Percentiles rank a stretch among this genome's conserved stretches.
Conservation (phyloP, 2,888 invertebrate species). For the Fissipunctia ypsillon region DNA sequence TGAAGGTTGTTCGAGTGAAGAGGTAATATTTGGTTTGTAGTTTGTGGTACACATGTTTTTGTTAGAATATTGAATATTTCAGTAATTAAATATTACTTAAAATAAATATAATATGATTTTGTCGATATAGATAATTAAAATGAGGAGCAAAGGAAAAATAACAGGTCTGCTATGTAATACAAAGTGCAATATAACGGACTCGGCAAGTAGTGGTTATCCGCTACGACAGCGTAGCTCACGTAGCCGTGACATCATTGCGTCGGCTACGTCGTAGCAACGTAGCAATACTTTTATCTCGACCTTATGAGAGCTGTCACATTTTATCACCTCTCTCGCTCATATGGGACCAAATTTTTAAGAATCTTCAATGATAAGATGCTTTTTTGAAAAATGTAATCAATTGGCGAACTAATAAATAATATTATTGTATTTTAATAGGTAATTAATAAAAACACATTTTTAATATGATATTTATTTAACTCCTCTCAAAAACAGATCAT, state of each 20-base stretch:
- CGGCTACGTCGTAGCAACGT: slow-evolving; percentile 39
- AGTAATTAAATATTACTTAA: too few relatives aligned
- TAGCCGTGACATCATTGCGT: slow-evolving; percentile 32
- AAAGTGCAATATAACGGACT: background rate
- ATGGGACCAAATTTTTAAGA: too few relatives aligned
- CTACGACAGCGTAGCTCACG: slow-evolving; percentile 32
- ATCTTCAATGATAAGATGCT: too few relatives aligned
- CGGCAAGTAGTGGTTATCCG: slow-evolving; percentile 8
- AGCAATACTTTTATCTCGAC: slow-evolving; percentile 7
- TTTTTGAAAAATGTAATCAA: too few relatives aligned
- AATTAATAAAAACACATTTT: too few relatives aligned
- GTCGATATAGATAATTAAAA: background rate
- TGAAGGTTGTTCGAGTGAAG: background rate
- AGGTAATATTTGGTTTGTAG: background rate
- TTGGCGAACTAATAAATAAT: too few relatives aligned
- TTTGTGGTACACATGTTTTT: background rate
- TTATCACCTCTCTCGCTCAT: too few relatives aligned
- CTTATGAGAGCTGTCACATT: too few relatives aligned
- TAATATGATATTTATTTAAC: too few relatives aligned
- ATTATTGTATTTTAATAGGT: too few relatives aligned
- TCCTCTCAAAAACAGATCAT: too few relatives aligned
- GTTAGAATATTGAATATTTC: background rate
- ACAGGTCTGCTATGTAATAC: background rate
- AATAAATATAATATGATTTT: background rate
- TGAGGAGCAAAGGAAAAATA: background rate